A percentile compares a stretch with the other conserved stretches of the same genome.
These are phyloP conservation scores for Uropsilus gracilis DNA, from an alignment of 2,113 vertebrate species.

Conservation along the genomic window DNA sequence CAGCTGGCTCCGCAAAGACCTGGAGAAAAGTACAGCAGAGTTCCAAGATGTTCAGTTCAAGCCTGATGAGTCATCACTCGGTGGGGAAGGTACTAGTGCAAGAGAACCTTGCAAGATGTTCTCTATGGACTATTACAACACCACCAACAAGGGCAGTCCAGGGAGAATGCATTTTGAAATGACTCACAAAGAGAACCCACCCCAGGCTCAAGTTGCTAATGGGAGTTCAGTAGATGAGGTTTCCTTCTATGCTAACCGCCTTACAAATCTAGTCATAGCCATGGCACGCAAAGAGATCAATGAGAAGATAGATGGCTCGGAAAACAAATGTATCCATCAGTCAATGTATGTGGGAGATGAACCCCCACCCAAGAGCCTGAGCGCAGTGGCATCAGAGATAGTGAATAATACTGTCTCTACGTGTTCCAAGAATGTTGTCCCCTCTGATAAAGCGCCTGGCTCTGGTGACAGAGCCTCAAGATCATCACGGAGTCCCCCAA, in stretches of 20 bases:
- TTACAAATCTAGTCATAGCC: conserved; percentile 80
- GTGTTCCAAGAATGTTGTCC: neutral
- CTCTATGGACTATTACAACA: conserved; percentile 58
- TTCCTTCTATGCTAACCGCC: conserved; percentile 79
- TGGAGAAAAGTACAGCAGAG: conserved; percentile 67
- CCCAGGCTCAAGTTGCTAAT: neutral
- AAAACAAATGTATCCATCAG: conserved; percentile 69
- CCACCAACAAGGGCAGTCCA: conserved; percentile 10
- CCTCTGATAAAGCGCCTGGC: conserved; percentile 49
- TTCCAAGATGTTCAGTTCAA: conserved; percentile 63
- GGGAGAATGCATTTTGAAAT: conserved; percentile 72
- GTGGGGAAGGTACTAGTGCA: neutral
- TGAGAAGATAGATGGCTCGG: conserved; percentile 73
- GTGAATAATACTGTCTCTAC: conserved; percentile 53
- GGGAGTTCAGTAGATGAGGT: conserved; percentile 64
- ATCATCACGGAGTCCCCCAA: neutral
- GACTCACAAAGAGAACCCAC: conserved; percentile 57
- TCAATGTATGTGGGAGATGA: conserved; percentile 71
- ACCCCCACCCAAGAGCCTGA: conserved; percentile 62
- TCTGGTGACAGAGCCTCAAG: conserved; percentile 35
- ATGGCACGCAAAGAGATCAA: conserved; percentile 77
- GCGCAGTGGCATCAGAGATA: conserved; percentile 57
- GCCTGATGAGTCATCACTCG: conserved; percentile 35
- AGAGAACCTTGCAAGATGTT: conserved; percentile 41
- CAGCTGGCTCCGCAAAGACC: conserved; percentile 79